Evolutionary conservation across 2,888 invertebrate species (phyloP), one percentile per base, ranked within the genome.

Genomic region (Tenthredo livida): DNA sequence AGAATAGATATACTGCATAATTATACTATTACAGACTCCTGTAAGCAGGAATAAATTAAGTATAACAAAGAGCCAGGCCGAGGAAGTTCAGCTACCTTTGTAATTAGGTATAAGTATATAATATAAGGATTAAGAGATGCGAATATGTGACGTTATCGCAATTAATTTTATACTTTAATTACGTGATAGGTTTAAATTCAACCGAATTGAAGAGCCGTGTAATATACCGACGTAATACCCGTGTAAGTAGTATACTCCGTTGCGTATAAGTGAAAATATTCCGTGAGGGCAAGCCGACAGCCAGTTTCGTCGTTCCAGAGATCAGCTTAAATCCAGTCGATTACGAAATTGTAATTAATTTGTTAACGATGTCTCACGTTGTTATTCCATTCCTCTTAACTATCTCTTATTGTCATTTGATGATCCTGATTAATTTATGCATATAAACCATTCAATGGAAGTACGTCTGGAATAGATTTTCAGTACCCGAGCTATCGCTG

Each of bases 201-300:
- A 15, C 54, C 54, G 33, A 50, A n/a, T 33, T 77, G 77, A 77
- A 77, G 33, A 77, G 10, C 29, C 47, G 50, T 54, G 77, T 77
- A 77, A 77, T 54, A 54, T 77, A 77, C 29, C 77, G 15, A 54
- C 77, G 77, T 77, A 77, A 54, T 77, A 77, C 29, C 54, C 21
- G 54, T 77, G 25, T 77, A 54, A 25, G 54, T 77, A 33, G n/a
- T 33, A 33, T 77, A 77, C 33, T 33, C 29, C 29, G 50, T 77
- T 77, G 77, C 77, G 77, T 77, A 77, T 77, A 54, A 77, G 77
- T 54, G 77, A 77, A 77, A 77, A 77, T 77, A 33, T 77, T 54
- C 77, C 50, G 50, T 33, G 50, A 54, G 77, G 77, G 77, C 77
- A 77, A 29, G 50, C 50, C 77, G 47, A 25, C n/a, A 70, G 70